These are phyloP conservation scores for Acrocephalus scirpaceus DNA, from an alignment of 2,797 vertebrate species.

Conservation along the genomic window DNA sequence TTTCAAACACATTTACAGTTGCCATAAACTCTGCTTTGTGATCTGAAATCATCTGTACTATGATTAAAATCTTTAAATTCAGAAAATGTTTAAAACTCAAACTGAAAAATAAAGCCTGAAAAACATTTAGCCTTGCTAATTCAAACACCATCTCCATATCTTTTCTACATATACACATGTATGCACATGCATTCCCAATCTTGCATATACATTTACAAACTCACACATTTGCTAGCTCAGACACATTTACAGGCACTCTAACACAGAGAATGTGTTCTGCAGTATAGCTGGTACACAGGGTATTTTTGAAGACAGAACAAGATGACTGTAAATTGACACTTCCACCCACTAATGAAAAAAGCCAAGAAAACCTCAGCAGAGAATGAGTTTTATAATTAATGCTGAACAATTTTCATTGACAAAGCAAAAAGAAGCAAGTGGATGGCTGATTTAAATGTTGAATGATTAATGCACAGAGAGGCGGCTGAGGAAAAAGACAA, in stretches of 20 bases:
- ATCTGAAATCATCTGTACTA: neutral
- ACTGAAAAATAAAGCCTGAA: slow-evolving; percentile 12
- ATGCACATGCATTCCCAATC: slow-evolving; percentile 25
- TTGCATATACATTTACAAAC: slow-evolving; percentile 2
- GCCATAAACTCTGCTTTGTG: neutral
- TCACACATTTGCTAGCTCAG: slow-evolving; percentile 21
- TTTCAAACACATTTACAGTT: neutral
- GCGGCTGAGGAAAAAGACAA: slow-evolving; percentile 48
- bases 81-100: neutral
- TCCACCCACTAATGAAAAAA: slow-evolving; percentile 64
- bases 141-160: neutral
- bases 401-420: slow-evolving; percentile 73
- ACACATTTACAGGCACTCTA: neutral
- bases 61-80: neutral
- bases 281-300: slow-evolving; percentile 14
- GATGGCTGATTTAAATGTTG: slow-evolving; percentile 67
- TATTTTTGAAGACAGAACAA: slow-evolving; percentile 64
- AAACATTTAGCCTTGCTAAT: slow-evolving; percentile 27
- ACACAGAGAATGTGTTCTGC: slow-evolving; percentile 10
- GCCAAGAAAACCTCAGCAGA: slow-evolving; percentile 60
- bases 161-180: slow-evolving; percentile 36
- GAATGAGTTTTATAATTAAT: slow-evolving; percentile 73
- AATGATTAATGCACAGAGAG: slow-evolving; percentile 51
- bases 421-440: slow-evolving; percentile 68
- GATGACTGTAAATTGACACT: slow-evolving; percentile 66